Conservation (phyloP, 2,113 vertebrate species). For the Gobius niger region DNA sequence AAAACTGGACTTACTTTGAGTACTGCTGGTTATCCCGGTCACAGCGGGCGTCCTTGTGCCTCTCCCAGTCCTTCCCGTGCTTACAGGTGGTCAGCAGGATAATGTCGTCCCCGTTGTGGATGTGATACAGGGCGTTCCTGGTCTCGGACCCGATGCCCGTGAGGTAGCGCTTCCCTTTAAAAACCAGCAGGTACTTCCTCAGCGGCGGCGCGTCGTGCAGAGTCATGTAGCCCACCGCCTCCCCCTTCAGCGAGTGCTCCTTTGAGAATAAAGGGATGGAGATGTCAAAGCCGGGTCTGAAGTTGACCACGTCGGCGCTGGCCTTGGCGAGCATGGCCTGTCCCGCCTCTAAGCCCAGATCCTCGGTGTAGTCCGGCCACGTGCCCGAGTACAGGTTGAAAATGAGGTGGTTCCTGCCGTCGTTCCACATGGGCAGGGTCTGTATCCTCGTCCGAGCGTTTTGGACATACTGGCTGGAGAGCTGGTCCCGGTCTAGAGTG, state of each 20-base stretch:
- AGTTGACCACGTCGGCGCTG: slow-evolving; percentile 78
- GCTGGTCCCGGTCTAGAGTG: slow-evolving; percentile 80
- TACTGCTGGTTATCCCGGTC: slow-evolving; percentile 79
- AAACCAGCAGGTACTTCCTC: slow-evolving; percentile 81
- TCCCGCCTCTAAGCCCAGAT: slow-evolving; percentile 81
- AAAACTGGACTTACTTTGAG: slow-evolving; percentile 75
- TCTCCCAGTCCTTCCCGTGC: slow-evolving; percentile 84
- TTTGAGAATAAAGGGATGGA: slow-evolving; percentile 82
- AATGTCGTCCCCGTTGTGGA: slow-evolving; percentile 80
- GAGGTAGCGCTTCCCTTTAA: slow-evolving; percentile 82
- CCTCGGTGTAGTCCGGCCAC: slow-evolving; percentile 82
- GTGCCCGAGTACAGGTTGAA: slow-evolving; percentile 83
- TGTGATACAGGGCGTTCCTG: slow-evolving; percentile 81
- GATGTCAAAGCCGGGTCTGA: slow-evolving; percentile 78
- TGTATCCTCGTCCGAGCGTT: slow-evolving; percentile 75
- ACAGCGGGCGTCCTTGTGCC: slow-evolving; percentile 79
- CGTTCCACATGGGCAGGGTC: slow-evolving; percentile 77
- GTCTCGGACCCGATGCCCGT: slow-evolving; percentile 83
- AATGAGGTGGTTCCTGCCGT: slow-evolving; percentile 81
- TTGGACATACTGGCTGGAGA: slow-evolving; percentile 77
- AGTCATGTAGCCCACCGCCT: slow-evolving; percentile 63
- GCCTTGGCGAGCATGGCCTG: slow-evolving; percentile 81
- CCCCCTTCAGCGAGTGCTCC: slow-evolving; percentile 78
- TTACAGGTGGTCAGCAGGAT: slow-evolving; percentile 82
- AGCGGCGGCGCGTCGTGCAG: slow-evolving; percentile 68